Conservation (phyloP, 2,888 invertebrate genomes). For the Andrena marginata region DNA sequence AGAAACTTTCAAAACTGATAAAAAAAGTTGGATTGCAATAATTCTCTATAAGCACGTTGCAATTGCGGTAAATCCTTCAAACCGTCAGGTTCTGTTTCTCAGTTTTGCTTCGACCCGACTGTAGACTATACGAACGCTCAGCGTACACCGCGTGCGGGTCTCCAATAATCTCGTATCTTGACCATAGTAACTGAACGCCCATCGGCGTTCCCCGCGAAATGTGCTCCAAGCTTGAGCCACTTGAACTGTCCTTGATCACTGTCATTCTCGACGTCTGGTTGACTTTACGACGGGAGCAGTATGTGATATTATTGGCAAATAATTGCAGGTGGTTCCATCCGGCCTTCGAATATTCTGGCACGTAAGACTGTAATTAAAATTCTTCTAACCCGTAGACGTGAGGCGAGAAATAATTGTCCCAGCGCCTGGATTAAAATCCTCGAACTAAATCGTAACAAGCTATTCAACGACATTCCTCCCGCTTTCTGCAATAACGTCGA, state of each 20-base stretch:
- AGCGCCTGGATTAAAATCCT: conserved; percentile 49
- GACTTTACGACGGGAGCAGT: conserved; percentile 1
- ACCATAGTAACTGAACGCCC: no score
- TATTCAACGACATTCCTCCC: background rate
- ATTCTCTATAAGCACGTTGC: no score
- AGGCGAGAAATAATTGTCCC: conserved; percentile 27
- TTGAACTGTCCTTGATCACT: conserved; percentile 22
- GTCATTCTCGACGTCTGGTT: conserved; percentile 18
- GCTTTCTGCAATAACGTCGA: background rate
- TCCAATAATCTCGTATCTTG: no score
- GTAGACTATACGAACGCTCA: no score
- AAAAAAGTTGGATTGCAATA: no score
- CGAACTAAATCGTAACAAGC: conserved; percentile 35
- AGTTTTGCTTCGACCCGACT: no score
- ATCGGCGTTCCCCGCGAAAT: no score
- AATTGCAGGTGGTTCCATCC: conserved; percentile 81
- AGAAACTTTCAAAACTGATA: no score
- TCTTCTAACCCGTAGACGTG: conserved; percentile 58
- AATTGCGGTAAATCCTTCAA: no score
- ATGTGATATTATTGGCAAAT: conserved; percentile 72
- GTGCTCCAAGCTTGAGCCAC: no score
- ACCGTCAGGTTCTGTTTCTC: no score
- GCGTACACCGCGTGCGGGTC: no score
- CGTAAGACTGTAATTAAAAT: conserved; percentile 74
- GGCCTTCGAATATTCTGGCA: conserved; percentile 80